Base-by-base conservation (phyloP, 2,797 vertebrate species). In the Peromyscus melanophrys region DNA sequence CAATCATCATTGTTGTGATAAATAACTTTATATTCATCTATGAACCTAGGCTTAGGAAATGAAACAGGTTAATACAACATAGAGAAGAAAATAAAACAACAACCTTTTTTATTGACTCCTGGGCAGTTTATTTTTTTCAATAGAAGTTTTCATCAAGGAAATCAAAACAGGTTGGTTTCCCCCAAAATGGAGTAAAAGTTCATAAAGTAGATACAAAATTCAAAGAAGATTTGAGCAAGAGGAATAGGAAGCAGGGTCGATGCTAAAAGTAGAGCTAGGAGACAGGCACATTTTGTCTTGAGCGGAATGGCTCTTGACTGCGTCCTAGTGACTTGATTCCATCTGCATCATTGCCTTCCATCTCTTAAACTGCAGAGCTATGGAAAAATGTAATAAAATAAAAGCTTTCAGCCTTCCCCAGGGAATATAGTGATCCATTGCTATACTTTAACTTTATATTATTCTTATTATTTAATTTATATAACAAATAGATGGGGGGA, bases 101-200 rank as follows among this genome's bases (percentile, higher is more conserved):
- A 40, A 11, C 81, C 52, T 90, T 43, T 94, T 67, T 89, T 93
- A 85, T 86, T 94, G 76, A 89, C 92, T 94, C 75, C 65, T 4
- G 34, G 83, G n/a, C 14, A 90, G 59, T 93, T 93, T 87, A 81
- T 57, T 92, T 93, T 71, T 46, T 91, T 49, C 55, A 34, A 37
- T 46, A 73, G 27, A 1, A 63, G 19, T 87, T 96, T 88, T 94
- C 29, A 95, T 57, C 63, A 95, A 85, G 81, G 61, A 96, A 78
- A 95, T 90, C 97, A 96, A 92, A 95, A 96, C 29, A 97, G 46
- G 97, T 96, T 69, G 90, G 77, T 55, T 96, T 12, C 95, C 97
- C 85, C 89, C 80, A 95, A 97, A 95, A 80, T 90, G 37, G 31
- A 97, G 81, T 94, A 67, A 97, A 94, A 96, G 67, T 46, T 75